Evolutionary conservation across 2,888 invertebrate species (phyloP).

Genomic region (Gari tellinella): DNA sequence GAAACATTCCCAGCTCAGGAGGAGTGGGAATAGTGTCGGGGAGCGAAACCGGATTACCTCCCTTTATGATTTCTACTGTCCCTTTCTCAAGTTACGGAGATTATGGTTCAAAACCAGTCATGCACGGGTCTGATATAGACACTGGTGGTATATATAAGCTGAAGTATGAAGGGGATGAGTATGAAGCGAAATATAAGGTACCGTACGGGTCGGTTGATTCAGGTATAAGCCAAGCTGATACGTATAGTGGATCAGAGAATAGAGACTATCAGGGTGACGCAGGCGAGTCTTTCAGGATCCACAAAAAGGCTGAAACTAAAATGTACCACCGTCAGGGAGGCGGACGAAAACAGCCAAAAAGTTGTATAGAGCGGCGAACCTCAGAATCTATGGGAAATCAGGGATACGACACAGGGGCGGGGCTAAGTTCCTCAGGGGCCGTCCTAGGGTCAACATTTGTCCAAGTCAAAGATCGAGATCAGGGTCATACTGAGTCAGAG

Average conservation of each 20-base stretch:
- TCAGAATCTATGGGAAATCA: constrained; percentile 1
- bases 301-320: constrained; percentile 55
- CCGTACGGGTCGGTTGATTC: constrained; percentile 6
- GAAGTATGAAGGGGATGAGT: constrained; percentile 25
- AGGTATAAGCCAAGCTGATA: constrained; percentile 2
- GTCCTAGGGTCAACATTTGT: constrained; percentile 3
- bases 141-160: constrained; percentile 14
- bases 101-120: constrained; percentile 3
- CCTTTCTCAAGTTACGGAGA: constrained; percentile 37
- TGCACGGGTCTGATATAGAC: constrained; percentile 6
- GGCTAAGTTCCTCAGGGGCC: constrained; percentile 13
- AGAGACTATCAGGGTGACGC: constrained; percentile 41
- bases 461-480: constrained; percentile 39
- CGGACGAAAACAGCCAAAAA: constrained; percentile 38
- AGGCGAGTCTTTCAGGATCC: constrained; percentile 43
- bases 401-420: constrained; percentile 22
- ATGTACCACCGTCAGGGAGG: constrained; percentile 38
- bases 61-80: constrained; percentile 37
- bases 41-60: constrained; percentile 6
- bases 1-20: constrained; percentile 8
- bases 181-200: constrained; percentile 10
- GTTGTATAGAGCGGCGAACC: constrained; percentile 32
- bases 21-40: background rate
- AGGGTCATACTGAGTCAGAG: constrained; percentile 16
- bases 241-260: constrained; percentile 11